Evolutionary conservation across 2,797 vertebrate genomes (phyloP), one percentile per base, ranked within the genome.

Genomic region (Phylloscopus collybita): DNA sequence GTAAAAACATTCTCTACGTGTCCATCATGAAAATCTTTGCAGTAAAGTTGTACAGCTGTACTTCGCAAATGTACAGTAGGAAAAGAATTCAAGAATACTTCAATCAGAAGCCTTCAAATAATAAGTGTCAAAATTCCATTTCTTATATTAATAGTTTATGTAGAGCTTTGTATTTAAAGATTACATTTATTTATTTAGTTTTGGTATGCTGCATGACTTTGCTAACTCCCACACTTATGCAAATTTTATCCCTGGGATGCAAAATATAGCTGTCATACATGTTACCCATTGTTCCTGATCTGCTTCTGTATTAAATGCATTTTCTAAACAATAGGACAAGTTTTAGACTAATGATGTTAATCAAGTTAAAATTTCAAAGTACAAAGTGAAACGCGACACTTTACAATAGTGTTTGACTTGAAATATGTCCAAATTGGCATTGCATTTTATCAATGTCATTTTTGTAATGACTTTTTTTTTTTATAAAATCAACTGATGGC

Each of bases 261-360:
- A 97, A 95, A 96, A 91, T 90, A 86, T 71, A 90, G 56, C 76
- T 94, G 85, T 88, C 82, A 73, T 88, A 65, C 14, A 42, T 19
- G 59, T 89, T 80, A 79, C 17, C 47, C 29, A 85, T 97, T 97
- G 87, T 96, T 95, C 80, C 51, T 5, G 2, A 87, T 69, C 72
- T 87, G 78, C 56, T 88, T 78, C 42, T 93, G 6, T 69, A 62
- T 88, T 78, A 93, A 94, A 94, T 69, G 51, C 72, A 70, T 86
- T 94, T 93, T 47, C 82, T 80, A 92, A 76, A 79, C 40, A 86
- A 85, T 36, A 64, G 29, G 61, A 85, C 47, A 95, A 82, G n/a
- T 30, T 89, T 72, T 84, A 42, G 67, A 74, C 32, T 69, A 93
- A 89, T 74, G 51, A 50, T 38, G 11, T 61, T 92, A 87, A 92